Conservation (phyloP, 1,140 invertebrate species). For the Probaryconus sp. region DNA sequence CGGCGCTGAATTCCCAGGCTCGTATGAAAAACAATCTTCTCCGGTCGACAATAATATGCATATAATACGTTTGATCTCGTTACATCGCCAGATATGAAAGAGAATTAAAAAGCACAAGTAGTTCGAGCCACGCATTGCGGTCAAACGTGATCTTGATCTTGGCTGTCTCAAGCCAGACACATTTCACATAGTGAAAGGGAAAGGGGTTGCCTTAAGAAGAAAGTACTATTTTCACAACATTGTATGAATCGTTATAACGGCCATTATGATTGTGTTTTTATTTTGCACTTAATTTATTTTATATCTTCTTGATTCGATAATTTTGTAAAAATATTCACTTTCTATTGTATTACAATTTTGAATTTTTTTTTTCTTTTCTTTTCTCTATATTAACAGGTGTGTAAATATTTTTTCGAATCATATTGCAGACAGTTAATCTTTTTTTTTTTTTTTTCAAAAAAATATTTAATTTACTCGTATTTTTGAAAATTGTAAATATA, state of each 20-base stretch:
- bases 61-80: constrained; percentile 54
- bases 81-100: constrained; percentile 22
- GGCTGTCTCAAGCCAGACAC: constrained; percentile 40
- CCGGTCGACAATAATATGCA: constrained; percentile 32
- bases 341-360: no score
- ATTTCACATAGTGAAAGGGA: constrained; percentile 62
- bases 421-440: no score
- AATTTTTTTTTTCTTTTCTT: no score
- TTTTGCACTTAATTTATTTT: constrained; percentile 38
- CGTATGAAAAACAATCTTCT: constrained; percentile 38
- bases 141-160: constrained; percentile 61
- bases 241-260: neutral
- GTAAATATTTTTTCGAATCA: no score
- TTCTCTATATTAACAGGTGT: no score
- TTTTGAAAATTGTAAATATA: no score
- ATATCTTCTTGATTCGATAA: constrained; percentile 23
- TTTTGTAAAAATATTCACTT: constrained; percentile 47
- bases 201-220: constrained; percentile 58
- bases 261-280: constrained; percentile 36
- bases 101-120: constrained; percentile 56
- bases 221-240: constrained; percentile 45
- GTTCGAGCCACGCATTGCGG: constrained; percentile 42
- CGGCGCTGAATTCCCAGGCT: constrained; percentile 30
- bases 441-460: no score
- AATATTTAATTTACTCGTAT: no score